Base-by-base conservation (phyloP, 2,113 vertebrate species). In the Chaetops frenatus region DNA sequence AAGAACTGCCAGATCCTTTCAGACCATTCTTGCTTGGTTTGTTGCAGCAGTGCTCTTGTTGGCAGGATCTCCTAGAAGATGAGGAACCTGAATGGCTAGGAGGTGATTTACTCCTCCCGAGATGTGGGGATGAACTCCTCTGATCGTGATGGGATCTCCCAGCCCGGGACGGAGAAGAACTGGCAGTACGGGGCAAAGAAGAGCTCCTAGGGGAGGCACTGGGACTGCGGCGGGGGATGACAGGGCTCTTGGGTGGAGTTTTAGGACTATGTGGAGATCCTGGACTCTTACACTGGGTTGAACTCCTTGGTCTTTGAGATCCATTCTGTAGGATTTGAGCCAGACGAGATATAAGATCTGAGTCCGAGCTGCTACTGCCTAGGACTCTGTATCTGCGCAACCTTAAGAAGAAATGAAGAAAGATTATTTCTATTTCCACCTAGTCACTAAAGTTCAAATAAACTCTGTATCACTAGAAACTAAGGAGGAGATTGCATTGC, bases 51-150 rank as follows among this genome's bases (percentile, higher is more conserved):
- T 98, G 98, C 91, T 99, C 99, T 96, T 98, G 98, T 35, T 98
- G 97, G 97, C 98, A 99, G 96, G 98, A 98, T 92, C 99, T 98
- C 96, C 99, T 99, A 45, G 98, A 98, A 35, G 99, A 99, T 4
- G 99, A 99, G 8, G 99, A 99, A 86, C 99, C 99, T 18, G 99
- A 99, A 94, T 98, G 99, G 97, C 99, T 99, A 66, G 99, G 99
- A 33, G 99, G 99, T 10, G 99, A 99, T 97, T 98, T 99, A 98
- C 99, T 99, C 86, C 99, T 98, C 83, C 98, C 99, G 79, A 99
- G 97, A 96, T 98, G 98, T 17, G 98, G 98, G 73, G 98, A 98
- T 60, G 98, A 98, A 97, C 98, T 98, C 98, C 98, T 97, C 97
- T 98, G 98, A 96, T 99, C 96, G 88, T 98, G 98, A 86, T 98